Base-by-base conservation (phyloP, 2,888 invertebrate species). In the Hemaris fuciformis region DNA sequence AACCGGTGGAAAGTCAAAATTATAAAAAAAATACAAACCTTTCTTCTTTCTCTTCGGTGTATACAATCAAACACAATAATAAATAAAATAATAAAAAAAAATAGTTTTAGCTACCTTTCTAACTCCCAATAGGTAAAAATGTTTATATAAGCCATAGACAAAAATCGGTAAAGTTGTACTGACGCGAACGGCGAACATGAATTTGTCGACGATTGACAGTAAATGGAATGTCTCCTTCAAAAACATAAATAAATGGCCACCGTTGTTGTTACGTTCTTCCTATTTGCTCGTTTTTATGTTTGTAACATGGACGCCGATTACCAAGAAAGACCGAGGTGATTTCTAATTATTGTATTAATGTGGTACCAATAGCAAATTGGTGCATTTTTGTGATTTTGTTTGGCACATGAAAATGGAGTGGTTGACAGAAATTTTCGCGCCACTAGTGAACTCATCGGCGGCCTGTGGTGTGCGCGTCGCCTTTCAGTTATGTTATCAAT, bases 201-300 rank as follows among this genome's bases (percentile, higher is more conserved):
- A 61, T 75, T 69, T 70, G 73, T 64, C 42, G 64, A 61, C 64
- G 66, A 75, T 73, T 85, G 87, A 87, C 83, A 85, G 80, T 85
- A 78, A 85, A 79, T 78, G 78, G 77, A 87, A 86, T 86, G 83
- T 88, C 83, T 87, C 86, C 78, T 72, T 71, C 71, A 64, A 88
- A 91, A 91, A 89, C 88, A 78, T 87, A 89, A 91, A 91, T 92
- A 92, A 91, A 92, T 92, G 92, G 92, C 86, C 91, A 91, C 91
- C 88, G 84, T 91, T 88, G 77, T 81, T 84, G 76, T 88, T 90
- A 90, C 89, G 89, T 88, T 87, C 81, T 84, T 89, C 83, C 81
- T 89, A 83, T 80, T 86, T 84, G 73, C 73, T 78, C 77, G 73
- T 83, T 79, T 85, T 77, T 79, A 81, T 88, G 84, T 85, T 85